Evolutionary conservation across 2,888 invertebrate genomes (phyloP).

Genomic region (Sympetrum striolatum): DNA sequence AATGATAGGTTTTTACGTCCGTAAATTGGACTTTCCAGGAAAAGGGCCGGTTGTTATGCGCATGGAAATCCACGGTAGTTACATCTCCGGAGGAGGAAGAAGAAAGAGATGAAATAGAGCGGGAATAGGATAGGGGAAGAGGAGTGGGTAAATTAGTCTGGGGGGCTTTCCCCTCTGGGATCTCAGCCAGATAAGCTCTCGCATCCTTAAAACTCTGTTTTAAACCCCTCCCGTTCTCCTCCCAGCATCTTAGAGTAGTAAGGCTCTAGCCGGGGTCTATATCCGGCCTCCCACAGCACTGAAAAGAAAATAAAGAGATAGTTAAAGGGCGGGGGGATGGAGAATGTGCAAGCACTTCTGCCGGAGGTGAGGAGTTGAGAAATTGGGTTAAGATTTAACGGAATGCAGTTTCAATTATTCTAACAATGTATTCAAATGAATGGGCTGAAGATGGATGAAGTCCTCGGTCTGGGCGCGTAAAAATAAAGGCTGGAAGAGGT

Average conservation of each 20-base stretch:
- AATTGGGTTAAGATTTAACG: background rate
- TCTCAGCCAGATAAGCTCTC: background rate
- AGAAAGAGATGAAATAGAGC: background rate
- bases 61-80: too few species aligned
- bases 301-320: background rate
- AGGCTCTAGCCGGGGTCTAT: conserved; percentile 35
- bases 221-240: background rate
- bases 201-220: background rate
- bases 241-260: background rate
- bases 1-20: too few species aligned
- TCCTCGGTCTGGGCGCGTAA: too few species aligned
- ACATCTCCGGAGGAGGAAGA: background rate
- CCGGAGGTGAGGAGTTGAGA: background rate
- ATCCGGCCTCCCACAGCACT: background rate
- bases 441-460: background rate
- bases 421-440: background rate
- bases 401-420: background rate
- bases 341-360: background rate
- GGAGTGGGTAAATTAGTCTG: background rate
- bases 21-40: too few species aligned
- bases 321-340: background rate
- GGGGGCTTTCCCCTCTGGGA: background rate
- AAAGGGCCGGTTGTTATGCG: too few species aligned
- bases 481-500: too few species aligned
- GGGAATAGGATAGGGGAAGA: background rate